Evolutionary conservation across 2,113 vertebrate species (phyloP), one percentile per base, ranked within the genome.

Genomic region (Galbula dea): DNA sequence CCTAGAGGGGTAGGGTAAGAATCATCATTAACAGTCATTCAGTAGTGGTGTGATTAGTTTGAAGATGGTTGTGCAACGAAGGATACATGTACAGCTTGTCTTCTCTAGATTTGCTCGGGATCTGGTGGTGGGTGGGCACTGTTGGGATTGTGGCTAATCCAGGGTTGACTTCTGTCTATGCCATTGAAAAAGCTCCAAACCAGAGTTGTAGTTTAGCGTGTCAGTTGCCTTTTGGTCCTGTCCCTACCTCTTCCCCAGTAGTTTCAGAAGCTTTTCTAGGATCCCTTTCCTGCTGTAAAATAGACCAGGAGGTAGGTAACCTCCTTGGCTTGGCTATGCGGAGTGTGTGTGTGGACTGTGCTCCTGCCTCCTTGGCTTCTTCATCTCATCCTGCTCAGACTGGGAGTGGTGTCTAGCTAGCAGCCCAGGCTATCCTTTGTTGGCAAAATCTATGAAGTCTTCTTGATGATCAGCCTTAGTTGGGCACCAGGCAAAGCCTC

Each of bases 31-130:
- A 7, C 9, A 4, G 8, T 43, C 45, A 19, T 80, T 73, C 76
- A 66, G 29, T 49, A 37, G 45, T 12, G 32, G 15, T 43, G 18
- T 58, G 71, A 24, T 78, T 61, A 9, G 49, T 73, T 57, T 83
- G 29, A 22, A 4, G 83, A 13, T 41, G 23, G 7, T 14, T 62
- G 8, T 59, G 8, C 77, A 55, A 6, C 4, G 20, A 32, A 43
- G 48, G 30, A 21, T 15, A n/a, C 6, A 3, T 0, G 0, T 39
- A 19, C 16, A 18, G 15, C 36, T 91, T 91, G 41, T 62, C 30
- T 79, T 29, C 37, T 43, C 17, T 43, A 37, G 30, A n/a, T 76
- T 36, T 80, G 30, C 39, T 63, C 18, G 49, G 51, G 37, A 15
- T 91, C 4, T 58, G 19, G n/a, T 6, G 17, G 18, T 63, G 48